Evolutionary conservation across 2,797 vertebrate species (phyloP).

Genomic region (Morelia viridis): DNA sequence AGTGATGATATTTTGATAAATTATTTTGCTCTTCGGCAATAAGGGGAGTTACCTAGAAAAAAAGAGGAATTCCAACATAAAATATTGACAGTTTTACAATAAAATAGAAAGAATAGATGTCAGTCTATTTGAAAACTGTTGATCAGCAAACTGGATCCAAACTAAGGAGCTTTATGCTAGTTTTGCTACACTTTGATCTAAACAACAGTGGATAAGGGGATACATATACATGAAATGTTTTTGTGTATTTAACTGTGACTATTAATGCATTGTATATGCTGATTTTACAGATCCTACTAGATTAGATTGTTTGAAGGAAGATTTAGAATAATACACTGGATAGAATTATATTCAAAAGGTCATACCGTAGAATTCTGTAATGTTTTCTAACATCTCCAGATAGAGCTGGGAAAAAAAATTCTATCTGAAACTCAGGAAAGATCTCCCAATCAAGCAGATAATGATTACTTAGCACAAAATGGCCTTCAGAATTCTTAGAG

Average conservation of each 20-base stretch:
- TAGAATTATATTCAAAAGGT: neutral
- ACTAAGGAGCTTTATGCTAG: conserved; percentile 25
- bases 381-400: neutral
- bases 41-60: conserved; percentile 63
- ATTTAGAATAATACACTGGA: neutral
- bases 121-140: conserved; percentile 47
- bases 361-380: neutral
- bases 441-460: neutral
- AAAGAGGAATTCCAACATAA: conserved; percentile 46
- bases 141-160: conserved; percentile 24
- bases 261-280: neutral
- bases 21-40: conserved; percentile 64
- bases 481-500: neutral
- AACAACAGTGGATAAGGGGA: conserved; percentile 12
- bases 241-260: neutral
- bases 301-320: neutral
- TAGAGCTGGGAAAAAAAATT: neutral
- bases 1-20: conserved; percentile 62
- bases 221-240: neutral
- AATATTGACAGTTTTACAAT: conserved; percentile 43
- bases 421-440: neutral
- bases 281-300: too few relatives aligned
- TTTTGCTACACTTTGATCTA: neutral
- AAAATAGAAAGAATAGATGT: conserved; percentile 54
- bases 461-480: neutral